Percentiles rank a stretch among this genome's conserved stretches.
These are phyloP conservation scores for Tridacna gigas DNA, from an alignment of 2,888 invertebrate genomes.

Conservation along the genomic window DNA sequence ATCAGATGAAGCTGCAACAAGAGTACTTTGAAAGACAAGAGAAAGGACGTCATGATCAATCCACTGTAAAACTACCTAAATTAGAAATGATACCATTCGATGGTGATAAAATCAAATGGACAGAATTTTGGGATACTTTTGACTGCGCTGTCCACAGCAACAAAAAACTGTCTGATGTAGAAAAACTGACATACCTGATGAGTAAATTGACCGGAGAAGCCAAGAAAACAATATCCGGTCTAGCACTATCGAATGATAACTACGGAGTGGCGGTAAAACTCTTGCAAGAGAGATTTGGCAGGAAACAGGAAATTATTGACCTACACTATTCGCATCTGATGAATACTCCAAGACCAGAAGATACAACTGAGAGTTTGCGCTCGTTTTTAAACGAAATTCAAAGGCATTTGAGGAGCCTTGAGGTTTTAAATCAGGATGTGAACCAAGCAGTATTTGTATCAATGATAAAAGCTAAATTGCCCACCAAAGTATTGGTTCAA, in stretches of 20 bases:
- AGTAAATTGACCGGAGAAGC: constrained; percentile 38
- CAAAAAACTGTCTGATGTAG: constrained; percentile 17
- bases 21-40: constrained; percentile 21
- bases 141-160: constrained; percentile 34
- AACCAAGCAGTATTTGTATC: constrained; percentile 17
- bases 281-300: constrained; percentile 36
- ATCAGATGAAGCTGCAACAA: constrained; percentile 32
- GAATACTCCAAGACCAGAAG: constrained; percentile 3
- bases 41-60: neutral
- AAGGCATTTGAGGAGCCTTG: constrained; percentile 1
- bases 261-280: constrained; percentile 31
- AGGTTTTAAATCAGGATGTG: constrained; percentile 4
- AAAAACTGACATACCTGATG: constrained; percentile 42
- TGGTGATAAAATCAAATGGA: constrained; percentile 34
- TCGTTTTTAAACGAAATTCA: constrained; percentile 6
- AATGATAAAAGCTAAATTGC: constrained; percentile 31
- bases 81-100: constrained; percentile 29
- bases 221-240: constrained; percentile 33
- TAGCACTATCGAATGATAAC: constrained; percentile 43
- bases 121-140: constrained; percentile 42
- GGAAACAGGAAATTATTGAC: constrained; percentile 43
- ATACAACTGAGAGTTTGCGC: constrained; percentile 22
- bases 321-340: constrained; percentile 30
- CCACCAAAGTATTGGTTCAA: constrained; percentile 25
- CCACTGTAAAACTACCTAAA: constrained; percentile 38